A percentile compares a stretch with the other conserved stretches of the same genome.
phyloP scores from a whole-genome alignment of 2,888 invertebrate genomes.

The Andrena bicolor region DNA sequence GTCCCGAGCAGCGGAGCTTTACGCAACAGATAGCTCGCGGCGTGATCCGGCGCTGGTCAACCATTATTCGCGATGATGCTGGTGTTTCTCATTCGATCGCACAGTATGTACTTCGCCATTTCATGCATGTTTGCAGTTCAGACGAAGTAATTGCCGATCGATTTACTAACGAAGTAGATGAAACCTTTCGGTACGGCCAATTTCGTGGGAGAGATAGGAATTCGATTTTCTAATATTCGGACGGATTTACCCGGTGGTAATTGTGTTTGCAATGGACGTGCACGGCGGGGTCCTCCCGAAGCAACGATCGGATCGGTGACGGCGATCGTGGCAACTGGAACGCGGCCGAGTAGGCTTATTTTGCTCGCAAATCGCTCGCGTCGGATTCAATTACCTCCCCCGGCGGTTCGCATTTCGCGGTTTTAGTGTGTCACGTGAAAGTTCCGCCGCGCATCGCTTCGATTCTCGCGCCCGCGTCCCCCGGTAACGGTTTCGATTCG shows the following conservation, averaged over 20 bases:
- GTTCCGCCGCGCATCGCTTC: constrained; percentile 57
- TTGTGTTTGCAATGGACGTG: not conserved
- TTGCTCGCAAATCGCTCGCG: constrained; percentile 43
- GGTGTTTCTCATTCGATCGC: not conserved
- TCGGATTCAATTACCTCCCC: constrained; percentile 40
- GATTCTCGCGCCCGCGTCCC: constrained; percentile 29
- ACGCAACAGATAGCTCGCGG: constrained; percentile 25
- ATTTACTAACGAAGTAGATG: too few species aligned
- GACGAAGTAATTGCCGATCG: not conserved
- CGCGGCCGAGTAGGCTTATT: constrained; percentile 28
- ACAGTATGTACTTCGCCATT: not conserved
- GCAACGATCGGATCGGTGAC: not conserved
- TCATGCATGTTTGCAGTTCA: not conserved
- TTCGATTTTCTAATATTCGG: not conserved
- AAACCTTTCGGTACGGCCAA: too few species aligned
- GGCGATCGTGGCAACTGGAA: constrained; percentile 36
- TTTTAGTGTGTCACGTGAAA: constrained; percentile 74
- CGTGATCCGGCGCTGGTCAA: not conserved
- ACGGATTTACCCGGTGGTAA: not conserved
- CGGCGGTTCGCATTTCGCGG: constrained; percentile 51
- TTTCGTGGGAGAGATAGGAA: too few species aligned
- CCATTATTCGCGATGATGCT: not conserved
- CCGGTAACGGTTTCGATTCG: constrained; percentile 64
- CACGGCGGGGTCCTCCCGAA: not conserved
- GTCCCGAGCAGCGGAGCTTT: constrained; percentile 14